Conservation (phyloP, 2,113 vertebrate species). For the Ardeotis arabs region DNA sequence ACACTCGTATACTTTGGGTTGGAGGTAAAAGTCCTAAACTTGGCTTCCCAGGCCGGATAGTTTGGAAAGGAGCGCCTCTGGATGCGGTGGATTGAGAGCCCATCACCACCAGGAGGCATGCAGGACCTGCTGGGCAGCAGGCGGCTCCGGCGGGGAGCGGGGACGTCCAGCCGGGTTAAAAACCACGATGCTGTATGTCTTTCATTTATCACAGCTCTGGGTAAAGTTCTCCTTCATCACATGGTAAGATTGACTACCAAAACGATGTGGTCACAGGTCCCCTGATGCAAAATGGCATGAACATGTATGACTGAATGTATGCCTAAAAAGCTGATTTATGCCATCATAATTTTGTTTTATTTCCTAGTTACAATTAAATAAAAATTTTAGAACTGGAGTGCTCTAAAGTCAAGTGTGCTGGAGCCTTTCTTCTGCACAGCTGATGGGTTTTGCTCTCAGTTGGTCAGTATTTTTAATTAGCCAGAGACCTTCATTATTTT, state of each 20-base stretch:
- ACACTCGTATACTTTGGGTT: no score
- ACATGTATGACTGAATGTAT: no score
- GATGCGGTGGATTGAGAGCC: not conserved
- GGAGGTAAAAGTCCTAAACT: not conserved
- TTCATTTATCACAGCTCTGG: not conserved
- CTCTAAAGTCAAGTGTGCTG: not conserved
- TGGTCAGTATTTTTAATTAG: not conserved
- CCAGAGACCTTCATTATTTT: not conserved
- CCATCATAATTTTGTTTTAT: not conserved
- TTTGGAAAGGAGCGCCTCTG: rapidly evolving
- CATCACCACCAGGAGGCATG: not conserved
- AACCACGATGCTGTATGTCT: not conserved
- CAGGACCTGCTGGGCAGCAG: not conserved
- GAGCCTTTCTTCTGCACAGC: not conserved
- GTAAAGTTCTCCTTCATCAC: not conserved
- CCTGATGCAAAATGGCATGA: not conserved
- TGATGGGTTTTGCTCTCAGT: not conserved
- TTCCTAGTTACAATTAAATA: not conserved
- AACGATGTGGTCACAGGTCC: not conserved
- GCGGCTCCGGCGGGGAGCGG: not conserved
- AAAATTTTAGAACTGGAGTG: no score
- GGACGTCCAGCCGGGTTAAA: not conserved
- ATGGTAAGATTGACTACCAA: no score
- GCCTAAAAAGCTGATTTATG: not conserved
- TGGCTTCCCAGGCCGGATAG: not conserved